phyloP scores from a whole-genome alignment of 2,797 vertebrate species.

The Mormyrus proboscirostris region DNA sequence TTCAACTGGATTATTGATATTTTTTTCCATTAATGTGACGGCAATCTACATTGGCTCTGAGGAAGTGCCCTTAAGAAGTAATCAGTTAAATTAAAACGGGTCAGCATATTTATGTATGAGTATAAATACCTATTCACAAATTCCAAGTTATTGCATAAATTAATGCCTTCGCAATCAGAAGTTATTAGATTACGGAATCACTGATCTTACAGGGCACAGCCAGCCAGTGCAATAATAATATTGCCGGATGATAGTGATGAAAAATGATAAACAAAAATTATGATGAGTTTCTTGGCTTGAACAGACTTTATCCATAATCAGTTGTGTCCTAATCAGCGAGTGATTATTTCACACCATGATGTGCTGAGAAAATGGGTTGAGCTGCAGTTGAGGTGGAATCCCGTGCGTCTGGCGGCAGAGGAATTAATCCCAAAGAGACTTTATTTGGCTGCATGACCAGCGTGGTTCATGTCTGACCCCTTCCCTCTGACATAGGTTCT shows the following conservation, averaged over 20 bases:
- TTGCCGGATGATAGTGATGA: background rate
- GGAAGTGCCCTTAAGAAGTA: background rate
- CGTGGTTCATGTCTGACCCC: background rate
- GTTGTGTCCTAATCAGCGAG: background rate
- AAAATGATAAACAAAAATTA: background rate
- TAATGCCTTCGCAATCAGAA: background rate
- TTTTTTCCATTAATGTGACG: background rate
- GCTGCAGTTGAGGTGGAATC: background rate
- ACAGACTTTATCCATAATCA: background rate
- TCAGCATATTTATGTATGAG: background rate
- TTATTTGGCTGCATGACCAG: background rate
- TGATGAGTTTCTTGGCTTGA: background rate
- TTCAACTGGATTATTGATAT: background rate
- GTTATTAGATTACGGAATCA: background rate
- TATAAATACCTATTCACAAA: background rate
- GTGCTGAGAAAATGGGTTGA: background rate
- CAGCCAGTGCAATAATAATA: background rate
- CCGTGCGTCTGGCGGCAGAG: background rate
- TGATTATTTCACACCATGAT: background rate
- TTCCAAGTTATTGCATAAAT: conserved; percentile 6
- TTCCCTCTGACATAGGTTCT: background rate
- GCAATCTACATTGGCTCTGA: background rate
- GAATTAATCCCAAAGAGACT: background rate
- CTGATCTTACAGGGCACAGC: background rate
- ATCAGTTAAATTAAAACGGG: background rate